Evolutionary conservation across 2,888 invertebrate genomes (phyloP), one percentile per base, ranked within the genome.

Genomic region (Trypoxylon attenuatum): DNA sequence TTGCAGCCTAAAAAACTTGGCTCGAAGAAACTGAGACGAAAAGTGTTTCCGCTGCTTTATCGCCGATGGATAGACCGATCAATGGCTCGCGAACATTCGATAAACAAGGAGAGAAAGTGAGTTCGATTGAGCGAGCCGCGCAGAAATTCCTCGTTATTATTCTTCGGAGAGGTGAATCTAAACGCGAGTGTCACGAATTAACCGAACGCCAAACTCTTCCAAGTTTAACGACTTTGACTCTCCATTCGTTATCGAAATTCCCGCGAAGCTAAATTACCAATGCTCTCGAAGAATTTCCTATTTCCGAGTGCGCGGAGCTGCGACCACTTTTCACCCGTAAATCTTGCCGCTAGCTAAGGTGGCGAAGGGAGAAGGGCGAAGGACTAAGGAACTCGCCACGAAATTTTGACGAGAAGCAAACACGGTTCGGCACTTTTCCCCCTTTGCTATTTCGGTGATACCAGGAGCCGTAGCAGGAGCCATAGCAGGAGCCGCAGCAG

Each of bases 391-490:
- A 25, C 50, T 29, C 46, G 47, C 16, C 25, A 43, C 52, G 53
- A 33, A 55, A 58, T 54, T 65, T 65, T 43, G 23, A 55, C 27
- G 2, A n/a, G 19, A 15, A 4, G 3, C 4, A 60, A 70, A 76
- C 72, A 70, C 47, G 76, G 59, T 70, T 70, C 49, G 45, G 57
- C 73, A 70, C 70, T 76, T 61, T 61, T 59, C 49, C 16, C 42
- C 10, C n/a, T 41, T 39, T 61, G 56, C 70, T 70, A 70, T 71
- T 71, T 39, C 47, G 5, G 63, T 33, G n/a, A 33, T 13, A 15
- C 25, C 39, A 33, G 58, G 52, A 33, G 43, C 51, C 61, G 46
- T n/a, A n/a, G n/a, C n/a, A n/a, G n/a, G n/a, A n/a, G n/a, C n/a
- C n/a, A n/a, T n/a, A n/a, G n/a, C n/a, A n/a, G n/a, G n/a, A n/a